phyloP scores from a whole-genome alignment of 2,797 vertebrate species.

The Tokudaia muenninki region DNA sequence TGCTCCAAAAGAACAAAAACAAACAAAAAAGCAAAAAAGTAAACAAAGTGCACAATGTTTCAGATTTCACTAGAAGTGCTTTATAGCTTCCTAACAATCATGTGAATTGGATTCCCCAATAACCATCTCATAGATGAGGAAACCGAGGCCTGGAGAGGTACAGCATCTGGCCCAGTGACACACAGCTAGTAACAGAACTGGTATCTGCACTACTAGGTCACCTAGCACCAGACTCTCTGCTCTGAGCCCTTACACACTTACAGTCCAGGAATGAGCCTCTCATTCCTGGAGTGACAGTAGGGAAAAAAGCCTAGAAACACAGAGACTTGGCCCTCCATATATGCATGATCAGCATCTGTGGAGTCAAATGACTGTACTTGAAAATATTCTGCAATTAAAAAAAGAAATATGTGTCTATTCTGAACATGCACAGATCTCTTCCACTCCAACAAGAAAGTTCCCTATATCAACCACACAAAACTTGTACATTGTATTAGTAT shows the following conservation, averaged over 20 bases:
- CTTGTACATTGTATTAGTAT: background rate
- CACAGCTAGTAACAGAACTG: conserved; percentile 12
- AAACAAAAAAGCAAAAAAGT: background rate
- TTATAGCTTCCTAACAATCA: background rate
- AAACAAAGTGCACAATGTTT: background rate
- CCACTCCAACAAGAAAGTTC: background rate
- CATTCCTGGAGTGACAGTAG: background rate
- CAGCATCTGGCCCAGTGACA: background rate
- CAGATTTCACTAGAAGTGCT: background rate
- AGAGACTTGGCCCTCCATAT: background rate
- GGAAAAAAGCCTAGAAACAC: background rate
- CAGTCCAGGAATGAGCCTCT: background rate
- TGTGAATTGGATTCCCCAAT: background rate
- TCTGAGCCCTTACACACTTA: background rate
- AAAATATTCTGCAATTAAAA: background rate
- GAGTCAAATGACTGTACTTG: background rate
- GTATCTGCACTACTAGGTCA: background rate
- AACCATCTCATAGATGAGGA: background rate
- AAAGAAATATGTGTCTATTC: background rate
- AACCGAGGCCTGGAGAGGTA: background rate
- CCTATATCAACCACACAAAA: background rate
- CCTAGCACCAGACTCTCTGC: background rate
- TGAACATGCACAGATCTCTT: background rate
- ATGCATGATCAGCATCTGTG: background rate
- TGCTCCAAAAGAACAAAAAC: background rate